Conservation (phyloP, 1,140 invertebrate species). For the Triops cancriformis region DNA sequence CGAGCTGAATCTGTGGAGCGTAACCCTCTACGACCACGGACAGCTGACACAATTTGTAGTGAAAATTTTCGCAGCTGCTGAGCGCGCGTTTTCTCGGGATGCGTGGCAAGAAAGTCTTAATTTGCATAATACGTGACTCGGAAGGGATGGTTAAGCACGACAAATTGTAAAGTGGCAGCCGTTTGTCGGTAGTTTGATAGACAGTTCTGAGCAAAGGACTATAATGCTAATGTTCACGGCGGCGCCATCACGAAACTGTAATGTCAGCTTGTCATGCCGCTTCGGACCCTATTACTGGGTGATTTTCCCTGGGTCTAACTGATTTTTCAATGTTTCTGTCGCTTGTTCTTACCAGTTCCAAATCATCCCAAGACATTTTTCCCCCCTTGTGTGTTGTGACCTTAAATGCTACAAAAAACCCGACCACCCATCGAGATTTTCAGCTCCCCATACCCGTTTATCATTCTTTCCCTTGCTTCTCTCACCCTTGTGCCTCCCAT, state of each 20-base stretch:
- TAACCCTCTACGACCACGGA: background rate
- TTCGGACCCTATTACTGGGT: background rate
- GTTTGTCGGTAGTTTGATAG: conserved; percentile 13
- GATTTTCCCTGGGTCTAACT: background rate
- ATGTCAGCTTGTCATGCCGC: conserved; percentile 8
- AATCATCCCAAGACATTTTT: background rate
- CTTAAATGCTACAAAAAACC: background rate
- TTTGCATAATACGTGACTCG: conserved; percentile 13
- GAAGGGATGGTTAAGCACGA: conserved; percentile 12
- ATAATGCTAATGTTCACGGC: background rate
- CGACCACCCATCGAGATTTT: background rate
- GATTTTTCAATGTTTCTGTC: background rate
- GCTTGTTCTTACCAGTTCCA: background rate
- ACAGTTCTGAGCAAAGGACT: background rate
- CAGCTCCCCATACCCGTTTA: background rate
- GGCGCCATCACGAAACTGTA: background rate
- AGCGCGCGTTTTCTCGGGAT: background rate
- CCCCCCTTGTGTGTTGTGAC: background rate
- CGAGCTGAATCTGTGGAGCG: too few relatives aligned
- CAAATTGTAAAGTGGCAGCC: conserved; percentile 13
- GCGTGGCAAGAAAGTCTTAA: conserved; percentile 7
- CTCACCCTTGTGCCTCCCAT: background rate
- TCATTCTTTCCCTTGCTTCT: background rate
- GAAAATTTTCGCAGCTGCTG: background rate
- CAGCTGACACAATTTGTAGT: background rate